Percentiles rank a stretch among this genome's conserved stretches.
Evolutionary conservation across 2,797 vertebrate genomes (phyloP).

Genomic region (Enteromius fasciolatus): DNA sequence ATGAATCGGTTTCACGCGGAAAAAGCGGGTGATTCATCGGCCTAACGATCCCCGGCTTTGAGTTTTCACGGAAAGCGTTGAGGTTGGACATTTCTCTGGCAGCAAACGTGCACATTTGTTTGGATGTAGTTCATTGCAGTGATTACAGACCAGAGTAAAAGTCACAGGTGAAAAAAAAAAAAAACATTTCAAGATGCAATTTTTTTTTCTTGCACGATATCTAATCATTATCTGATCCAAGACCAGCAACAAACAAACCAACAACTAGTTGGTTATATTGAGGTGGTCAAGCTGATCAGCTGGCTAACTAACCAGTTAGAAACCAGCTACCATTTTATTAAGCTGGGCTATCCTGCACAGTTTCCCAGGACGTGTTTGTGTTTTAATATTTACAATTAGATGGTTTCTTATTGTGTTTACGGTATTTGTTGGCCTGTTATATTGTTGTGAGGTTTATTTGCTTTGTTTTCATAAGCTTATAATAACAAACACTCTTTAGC

Average conservation of each 20-base stretch:
- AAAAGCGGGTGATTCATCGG: constrained; percentile 56
- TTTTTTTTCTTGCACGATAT: not conserved
- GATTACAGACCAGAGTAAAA: not conserved
- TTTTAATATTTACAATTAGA: not conserved
- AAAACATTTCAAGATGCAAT: not conserved
- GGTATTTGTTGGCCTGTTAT: not conserved
- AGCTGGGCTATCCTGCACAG: not conserved
- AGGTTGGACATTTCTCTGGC: constrained; percentile 24
- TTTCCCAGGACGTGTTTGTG: not conserved
- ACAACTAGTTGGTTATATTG: not conserved
- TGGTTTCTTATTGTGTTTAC: not conserved
- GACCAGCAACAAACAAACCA: not conserved
- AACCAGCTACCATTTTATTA: not conserved
- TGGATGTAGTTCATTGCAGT: constrained; percentile 59
- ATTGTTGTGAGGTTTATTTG: constrained; percentile 21
- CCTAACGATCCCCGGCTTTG: constrained; percentile 66
- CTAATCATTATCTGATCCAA: not conserved
- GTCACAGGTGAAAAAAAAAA: not conserved
- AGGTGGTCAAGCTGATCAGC: not conserved
- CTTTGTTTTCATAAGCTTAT: not conserved
- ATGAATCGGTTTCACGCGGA: not conserved
- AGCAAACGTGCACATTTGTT: constrained; percentile 54
- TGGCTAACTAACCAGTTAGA: not conserved
- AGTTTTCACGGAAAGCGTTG: constrained; percentile 56
- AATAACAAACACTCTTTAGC: constrained; percentile 16